These are phyloP conservation scores for Nomia melanderi DNA, from an alignment of 1,140 invertebrate species.

Conservation along the genomic window DNA sequence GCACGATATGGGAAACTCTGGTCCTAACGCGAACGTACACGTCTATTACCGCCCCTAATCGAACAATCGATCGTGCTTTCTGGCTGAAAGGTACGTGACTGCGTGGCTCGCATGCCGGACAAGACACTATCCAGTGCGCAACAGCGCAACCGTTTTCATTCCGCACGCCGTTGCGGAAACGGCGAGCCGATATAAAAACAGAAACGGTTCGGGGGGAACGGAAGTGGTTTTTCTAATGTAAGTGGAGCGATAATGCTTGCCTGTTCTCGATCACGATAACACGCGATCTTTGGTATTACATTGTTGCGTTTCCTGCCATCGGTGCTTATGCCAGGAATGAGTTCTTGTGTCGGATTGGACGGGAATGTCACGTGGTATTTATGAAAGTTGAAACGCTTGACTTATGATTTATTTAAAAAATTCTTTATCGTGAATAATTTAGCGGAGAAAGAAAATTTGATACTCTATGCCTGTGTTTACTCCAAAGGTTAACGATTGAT, in stretches of 20 bases:
- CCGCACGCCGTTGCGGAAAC: not conserved
- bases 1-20: not conserved
- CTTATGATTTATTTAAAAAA: too few relatives aligned
- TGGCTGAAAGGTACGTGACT: not conserved
- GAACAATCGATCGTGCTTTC: conserved; percentile 3
- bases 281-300: too few relatives aligned
- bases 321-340: too few relatives aligned
- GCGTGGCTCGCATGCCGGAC: not conserved
- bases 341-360: too few relatives aligned
- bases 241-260: not conserved
- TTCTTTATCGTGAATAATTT: too few relatives aligned
- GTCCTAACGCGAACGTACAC: not conserved
- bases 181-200: not conserved
- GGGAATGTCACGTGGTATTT: too few relatives aligned
- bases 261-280: too few relatives aligned
- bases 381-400: too few relatives aligned
- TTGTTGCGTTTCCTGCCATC: too few relatives aligned
- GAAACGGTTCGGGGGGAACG: not conserved
- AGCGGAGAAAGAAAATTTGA: too few relatives aligned
- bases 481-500: too few relatives aligned
- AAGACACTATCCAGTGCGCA: not conserved
- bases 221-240: not conserved
- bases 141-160: not conserved
- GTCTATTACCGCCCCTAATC: not conserved
- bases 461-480: too few relatives aligned